These are phyloP conservation scores for Cherax destructor DNA, from an alignment of 1,140 invertebrate species.

Conservation along the genomic window DNA sequence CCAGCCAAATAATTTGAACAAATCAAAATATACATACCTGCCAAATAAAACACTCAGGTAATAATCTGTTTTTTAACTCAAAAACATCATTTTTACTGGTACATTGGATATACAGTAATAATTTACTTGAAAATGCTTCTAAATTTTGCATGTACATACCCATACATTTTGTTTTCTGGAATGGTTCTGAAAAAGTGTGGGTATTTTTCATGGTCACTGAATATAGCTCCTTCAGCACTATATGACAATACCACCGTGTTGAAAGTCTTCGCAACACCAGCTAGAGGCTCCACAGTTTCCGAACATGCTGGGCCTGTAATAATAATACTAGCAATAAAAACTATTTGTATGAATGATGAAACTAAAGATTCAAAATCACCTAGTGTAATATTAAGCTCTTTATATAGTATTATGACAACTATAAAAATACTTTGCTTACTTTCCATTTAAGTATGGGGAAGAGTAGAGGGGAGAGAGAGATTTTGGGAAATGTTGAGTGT, in stretches of 20 bases:
- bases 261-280: conserved; percentile 85
- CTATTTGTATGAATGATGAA: too few species aligned
- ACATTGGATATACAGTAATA: background rate
- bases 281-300: conserved; percentile 89
- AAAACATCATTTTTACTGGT: background rate
- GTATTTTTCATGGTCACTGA: conserved; percentile 81
- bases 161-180: conserved; percentile 86
- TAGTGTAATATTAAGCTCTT: too few species aligned
- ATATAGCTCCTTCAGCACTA: conserved; percentile 81
- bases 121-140: too few species aligned
- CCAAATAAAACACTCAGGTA: conserved; percentile 29
- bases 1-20: conserved; percentile 84
- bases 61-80: background rate
- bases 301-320: conserved; percentile 85
- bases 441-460: too few species aligned
- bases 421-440: too few species aligned
- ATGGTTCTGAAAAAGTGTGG: conserved; percentile 90
- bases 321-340: conserved; percentile 34
- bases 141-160: conserved; percentile 74
- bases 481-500: too few species aligned
- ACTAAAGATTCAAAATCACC: too few species aligned
- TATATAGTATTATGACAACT: too few species aligned
- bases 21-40: conserved; percentile 82
- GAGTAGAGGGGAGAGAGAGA: too few species aligned
- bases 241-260: conserved; percentile 87